phyloP scores from a whole-genome alignment of 2,113 vertebrate genomes.

The Indicator indicator region DNA sequence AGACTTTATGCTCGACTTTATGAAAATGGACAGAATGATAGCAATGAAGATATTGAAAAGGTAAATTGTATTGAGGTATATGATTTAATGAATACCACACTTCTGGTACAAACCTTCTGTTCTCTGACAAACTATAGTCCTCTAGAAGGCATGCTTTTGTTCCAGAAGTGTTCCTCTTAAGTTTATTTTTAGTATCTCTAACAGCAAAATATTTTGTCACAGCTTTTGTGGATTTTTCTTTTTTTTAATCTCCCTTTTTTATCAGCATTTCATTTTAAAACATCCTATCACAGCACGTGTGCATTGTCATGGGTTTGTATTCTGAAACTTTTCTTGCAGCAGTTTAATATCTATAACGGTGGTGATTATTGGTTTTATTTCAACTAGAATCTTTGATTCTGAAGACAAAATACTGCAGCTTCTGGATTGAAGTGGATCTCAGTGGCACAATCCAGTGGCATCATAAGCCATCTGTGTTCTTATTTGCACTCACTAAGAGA shows the following conservation, averaged over 20 bases:
- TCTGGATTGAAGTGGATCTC: neutral
- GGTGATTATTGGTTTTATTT: neutral
- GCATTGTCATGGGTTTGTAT: neutral
- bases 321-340: neutral
- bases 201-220: neutral
- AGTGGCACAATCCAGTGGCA: neutral
- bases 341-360: neutral
- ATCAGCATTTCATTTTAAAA: neutral
- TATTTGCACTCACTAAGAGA: neutral
- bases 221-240: neutral
- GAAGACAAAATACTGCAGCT: neutral
- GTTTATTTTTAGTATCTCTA: neutral
- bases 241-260: too few relatives aligned
- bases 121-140: neutral
- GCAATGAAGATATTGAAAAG: conserved; percentile 87
- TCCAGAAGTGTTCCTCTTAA: neutral
- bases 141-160: neutral
- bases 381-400: neutral
- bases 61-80: conserved; percentile 53
- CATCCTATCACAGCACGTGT: neutral
- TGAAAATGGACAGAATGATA: conserved; percentile 81
- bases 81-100: neutral
- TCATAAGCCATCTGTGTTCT: neutral
- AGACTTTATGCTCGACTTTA: conserved; percentile 86
- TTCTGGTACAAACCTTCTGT: neutral